These are phyloP conservation scores for Priapulus caudatus DNA, from an alignment of 2,888 invertebrate genomes.

Conservation along the genomic window DNA sequence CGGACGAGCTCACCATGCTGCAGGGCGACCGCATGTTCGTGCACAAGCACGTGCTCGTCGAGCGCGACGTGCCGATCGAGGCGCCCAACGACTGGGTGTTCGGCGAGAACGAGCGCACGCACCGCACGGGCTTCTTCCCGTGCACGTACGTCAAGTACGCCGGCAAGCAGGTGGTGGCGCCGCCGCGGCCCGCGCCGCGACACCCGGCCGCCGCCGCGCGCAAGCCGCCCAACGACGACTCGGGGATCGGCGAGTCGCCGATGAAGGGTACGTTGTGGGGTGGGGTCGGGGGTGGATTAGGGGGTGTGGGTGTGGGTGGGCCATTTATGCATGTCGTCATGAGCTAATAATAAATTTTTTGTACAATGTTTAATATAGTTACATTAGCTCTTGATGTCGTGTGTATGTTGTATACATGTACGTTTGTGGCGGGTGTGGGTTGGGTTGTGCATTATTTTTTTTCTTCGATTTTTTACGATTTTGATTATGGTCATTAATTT, in stretches of 20 bases:
- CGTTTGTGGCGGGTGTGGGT: no score
- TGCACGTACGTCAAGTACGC: background rate
- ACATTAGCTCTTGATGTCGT: no score
- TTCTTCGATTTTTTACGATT: no score
- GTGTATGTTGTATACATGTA: no score
- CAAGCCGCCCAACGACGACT: background rate
- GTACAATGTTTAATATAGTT: no score
- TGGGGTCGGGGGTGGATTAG: no score
- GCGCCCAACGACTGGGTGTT: background rate
- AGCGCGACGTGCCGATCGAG: background rate
- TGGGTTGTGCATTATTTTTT: no score
- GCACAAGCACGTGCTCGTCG: background rate
- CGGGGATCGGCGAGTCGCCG: background rate
- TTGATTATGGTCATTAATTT: no score
- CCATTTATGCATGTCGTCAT: no score
- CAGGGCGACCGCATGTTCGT: background rate
- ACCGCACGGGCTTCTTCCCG: background rate
- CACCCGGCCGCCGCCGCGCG: background rate
- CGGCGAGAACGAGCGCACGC: background rate
- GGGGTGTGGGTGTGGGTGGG: no score
- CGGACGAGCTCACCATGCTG: background rate
- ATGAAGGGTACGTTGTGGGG: background rate
- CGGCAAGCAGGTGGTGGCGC: background rate
- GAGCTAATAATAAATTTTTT: no score
- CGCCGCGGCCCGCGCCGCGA: background rate